phyloP scores from a whole-genome alignment of 2,113 vertebrate genomes.

The Oenanthe oenanthe region DNA sequence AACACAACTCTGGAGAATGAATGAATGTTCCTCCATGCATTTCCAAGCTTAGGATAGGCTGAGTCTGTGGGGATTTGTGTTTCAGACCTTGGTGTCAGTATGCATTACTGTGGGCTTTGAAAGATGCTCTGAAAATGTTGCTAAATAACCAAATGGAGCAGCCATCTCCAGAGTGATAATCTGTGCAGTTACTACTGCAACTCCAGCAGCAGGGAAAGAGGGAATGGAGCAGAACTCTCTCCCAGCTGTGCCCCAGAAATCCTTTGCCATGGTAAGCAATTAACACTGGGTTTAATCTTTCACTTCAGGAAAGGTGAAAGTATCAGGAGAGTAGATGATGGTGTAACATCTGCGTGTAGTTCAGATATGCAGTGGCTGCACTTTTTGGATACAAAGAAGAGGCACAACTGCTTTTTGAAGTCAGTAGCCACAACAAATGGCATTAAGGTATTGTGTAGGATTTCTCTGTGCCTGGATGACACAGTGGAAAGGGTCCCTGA shows the following conservation, averaged over 20 bases:
- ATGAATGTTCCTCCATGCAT: neutral
- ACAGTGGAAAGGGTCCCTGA: neutral
- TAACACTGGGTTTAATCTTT: neutral
- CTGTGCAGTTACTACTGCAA: neutral
- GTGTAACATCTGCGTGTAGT: neutral
- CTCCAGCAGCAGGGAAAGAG: neutral
- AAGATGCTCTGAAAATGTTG: constrained; percentile 43
- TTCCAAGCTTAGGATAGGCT: constrained; percentile 5
- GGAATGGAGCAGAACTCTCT: neutral
- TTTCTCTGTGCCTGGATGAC: neutral
- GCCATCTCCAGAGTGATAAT: constrained; percentile 4
- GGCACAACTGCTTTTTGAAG: neutral
- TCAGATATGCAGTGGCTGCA: neutral
- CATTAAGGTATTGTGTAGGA: neutral
- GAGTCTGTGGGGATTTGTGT: neutral
- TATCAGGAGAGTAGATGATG: accelerated
- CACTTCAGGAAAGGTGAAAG: neutral
- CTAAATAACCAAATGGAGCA: constrained; percentile 42
- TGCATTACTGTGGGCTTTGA: constrained; percentile 26
- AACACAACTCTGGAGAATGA: constrained; percentile 24
- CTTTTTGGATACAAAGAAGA: neutral
- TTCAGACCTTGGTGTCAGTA: constrained; percentile 32
- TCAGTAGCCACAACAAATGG: neutral
- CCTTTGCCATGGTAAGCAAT: neutral
- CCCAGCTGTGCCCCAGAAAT: constrained; percentile 27